Percentiles rank a stretch among this genome's conserved stretches.
phyloP scores from a whole-genome alignment of 2,113 vertebrate species.

The Myiagra hebetior region DNA sequence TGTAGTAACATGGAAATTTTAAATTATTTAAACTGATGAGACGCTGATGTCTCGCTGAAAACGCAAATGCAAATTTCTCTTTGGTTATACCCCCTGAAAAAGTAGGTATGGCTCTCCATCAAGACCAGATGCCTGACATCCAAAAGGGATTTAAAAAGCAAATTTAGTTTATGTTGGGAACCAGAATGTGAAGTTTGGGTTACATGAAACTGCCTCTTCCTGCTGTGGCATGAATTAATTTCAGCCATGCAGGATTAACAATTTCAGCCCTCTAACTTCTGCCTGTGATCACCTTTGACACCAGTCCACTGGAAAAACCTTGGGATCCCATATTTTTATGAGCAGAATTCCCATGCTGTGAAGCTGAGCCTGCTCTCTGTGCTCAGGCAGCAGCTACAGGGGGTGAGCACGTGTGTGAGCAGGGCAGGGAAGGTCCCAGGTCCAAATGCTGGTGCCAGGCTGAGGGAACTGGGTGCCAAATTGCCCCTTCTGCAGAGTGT shows the following conservation, averaged over 20 bases:
- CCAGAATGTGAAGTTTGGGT: neutral
- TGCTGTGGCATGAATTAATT: slow-evolving; percentile 25
- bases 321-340: slow-evolving; percentile 32
- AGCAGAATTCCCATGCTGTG: slow-evolving; percentile 12
- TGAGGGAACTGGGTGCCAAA: neutral
- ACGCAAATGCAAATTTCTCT: slow-evolving; percentile 32
- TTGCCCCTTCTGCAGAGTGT: neutral
- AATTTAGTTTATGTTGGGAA: slow-evolving; percentile 6
- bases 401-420: slow-evolving; percentile 35
- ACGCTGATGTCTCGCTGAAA: slow-evolving; percentile 19
- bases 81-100: neutral
- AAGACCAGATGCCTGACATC: slow-evolving; percentile 42
- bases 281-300: slow-evolving; percentile 54
- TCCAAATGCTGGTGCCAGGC: neutral
- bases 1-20: slow-evolving; percentile 17
- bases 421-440: neutral
- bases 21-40: neutral
- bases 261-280: slow-evolving; percentile 27
- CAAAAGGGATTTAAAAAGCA: slow-evolving; percentile 32
- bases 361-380: neutral
- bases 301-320: neutral
- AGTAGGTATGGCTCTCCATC: slow-evolving; percentile 10
- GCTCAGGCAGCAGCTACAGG: neutral
- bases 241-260: slow-evolving; percentile 17
- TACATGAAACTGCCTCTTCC: neutral